These are phyloP conservation scores for Oxyruncus cristatus DNA, from an alignment of 2,113 vertebrate genomes.

Conservation along the genomic window DNA sequence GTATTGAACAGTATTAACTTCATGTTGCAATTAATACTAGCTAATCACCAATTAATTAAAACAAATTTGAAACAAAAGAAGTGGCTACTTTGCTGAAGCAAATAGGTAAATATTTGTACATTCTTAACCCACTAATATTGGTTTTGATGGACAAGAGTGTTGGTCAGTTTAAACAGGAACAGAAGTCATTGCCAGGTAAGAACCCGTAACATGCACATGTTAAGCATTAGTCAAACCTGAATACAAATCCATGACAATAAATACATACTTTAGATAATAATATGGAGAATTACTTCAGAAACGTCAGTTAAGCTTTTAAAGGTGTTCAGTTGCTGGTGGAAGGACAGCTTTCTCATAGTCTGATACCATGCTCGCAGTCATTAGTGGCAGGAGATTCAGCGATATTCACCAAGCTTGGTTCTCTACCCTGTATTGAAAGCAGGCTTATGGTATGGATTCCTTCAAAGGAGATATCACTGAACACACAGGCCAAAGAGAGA, in stretches of 20 bases:
- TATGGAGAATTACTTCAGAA: neutral
- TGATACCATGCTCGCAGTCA: neutral
- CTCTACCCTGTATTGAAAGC: neutral
- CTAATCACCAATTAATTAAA: neutral
- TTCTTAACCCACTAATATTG: neutral
- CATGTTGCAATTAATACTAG: neutral
- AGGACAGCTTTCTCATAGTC: neutral
- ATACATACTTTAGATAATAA: neutral
- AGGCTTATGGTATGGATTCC: neutral
- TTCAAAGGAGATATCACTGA: neutral
- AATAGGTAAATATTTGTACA: neutral
- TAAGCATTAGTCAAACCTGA: neutral
- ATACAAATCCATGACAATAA: neutral
- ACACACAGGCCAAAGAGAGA: neutral
- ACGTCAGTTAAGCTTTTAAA: neutral
- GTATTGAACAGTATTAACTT: neutral
- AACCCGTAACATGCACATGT: neutral
- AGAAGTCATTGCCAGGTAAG: neutral
- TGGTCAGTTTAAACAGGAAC: neutral
- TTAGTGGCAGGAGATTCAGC: neutral
- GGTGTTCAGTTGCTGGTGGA: neutral
- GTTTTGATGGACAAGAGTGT: neutral
- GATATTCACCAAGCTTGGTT: neutral
- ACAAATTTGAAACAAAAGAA: neutral
- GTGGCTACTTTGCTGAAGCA: neutral